Percentiles rank a stretch among this genome's conserved stretches.
Evolutionary conservation across 2,888 invertebrate genomes (phyloP).

Genomic region (Eustalomyia histrio): DNA sequence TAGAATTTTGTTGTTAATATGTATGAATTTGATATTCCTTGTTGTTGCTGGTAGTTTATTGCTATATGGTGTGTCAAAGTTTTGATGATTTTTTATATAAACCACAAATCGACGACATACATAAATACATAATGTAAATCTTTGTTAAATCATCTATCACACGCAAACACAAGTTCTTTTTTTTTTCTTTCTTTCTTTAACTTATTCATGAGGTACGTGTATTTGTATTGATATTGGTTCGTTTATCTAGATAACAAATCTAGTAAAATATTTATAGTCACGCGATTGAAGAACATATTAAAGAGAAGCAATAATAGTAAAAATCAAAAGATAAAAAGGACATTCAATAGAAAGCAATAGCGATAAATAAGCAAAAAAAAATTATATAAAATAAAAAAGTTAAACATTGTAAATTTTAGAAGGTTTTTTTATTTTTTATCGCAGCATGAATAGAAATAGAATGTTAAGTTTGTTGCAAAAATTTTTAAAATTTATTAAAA

Average conservation of each 20-base stretch:
- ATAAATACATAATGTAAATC: slow-evolving; percentile 38
- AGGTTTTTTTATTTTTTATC: no score
- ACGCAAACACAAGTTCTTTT: slow-evolving; percentile 21
- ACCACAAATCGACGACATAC: slow-evolving; percentile 21
- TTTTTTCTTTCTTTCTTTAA: not conserved
- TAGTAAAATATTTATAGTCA: slow-evolving; percentile 18
- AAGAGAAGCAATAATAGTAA: slow-evolving; percentile 9
- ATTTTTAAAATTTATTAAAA: no score
- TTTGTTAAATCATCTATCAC: slow-evolving; percentile 57
- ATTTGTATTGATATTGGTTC: not conserved
- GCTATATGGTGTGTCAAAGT: slow-evolving; percentile 55
- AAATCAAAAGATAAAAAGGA: slow-evolving; percentile 27
- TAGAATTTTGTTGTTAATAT: not conserved
- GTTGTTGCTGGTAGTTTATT: slow-evolving; percentile 44
- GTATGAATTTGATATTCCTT: slow-evolving; percentile 21
- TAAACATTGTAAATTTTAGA: not conserved
- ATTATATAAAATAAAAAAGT: not conserved
- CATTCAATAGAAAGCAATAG: not conserved
- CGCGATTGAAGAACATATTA: slow-evolving; percentile 7
- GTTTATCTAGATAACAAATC: slow-evolving; percentile 27
- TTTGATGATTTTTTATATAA: slow-evolving; percentile 36
- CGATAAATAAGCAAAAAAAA: not conserved
- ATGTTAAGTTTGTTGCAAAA: no score
- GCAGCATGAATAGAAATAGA: not conserved
- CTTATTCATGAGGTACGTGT: not conserved